Percentiles rank a stretch among this genome's conserved stretches.
These are phyloP conservation scores for Geotria australis DNA, from an alignment of 2,797 vertebrate species.

Conservation along the genomic window DNA sequence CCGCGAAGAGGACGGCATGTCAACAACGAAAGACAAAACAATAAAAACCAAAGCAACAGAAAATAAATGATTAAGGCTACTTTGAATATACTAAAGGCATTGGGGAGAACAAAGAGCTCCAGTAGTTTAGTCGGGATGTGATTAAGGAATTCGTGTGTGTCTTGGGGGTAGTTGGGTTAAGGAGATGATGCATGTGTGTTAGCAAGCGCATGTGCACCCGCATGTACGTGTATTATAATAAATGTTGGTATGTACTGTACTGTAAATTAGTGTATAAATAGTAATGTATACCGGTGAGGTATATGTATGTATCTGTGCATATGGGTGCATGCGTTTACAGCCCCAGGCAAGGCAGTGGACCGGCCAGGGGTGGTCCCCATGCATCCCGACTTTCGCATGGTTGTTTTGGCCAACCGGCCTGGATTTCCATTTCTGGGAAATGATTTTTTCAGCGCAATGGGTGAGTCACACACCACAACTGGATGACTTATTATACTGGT, in stretches of 20 bases:
- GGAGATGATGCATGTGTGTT: neutral
- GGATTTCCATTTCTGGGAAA: conserved; percentile 94
- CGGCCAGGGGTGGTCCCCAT: conserved; percentile 37
- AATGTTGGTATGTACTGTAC: neutral
- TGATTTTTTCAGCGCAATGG: conserved; percentile 80
- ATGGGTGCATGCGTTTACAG: conserved; percentile 10
- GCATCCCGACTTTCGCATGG: conserved; percentile 89
- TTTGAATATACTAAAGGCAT: too few relatives aligned
- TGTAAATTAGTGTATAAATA: too few relatives aligned
- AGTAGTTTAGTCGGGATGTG: too few relatives aligned
- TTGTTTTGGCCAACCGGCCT: conserved; percentile 74
- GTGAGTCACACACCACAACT: conserved; percentile 14
- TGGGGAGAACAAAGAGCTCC: too few relatives aligned
- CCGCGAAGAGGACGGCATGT: too few relatives aligned
- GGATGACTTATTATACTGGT: neutral
- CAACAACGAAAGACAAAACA: too few relatives aligned
- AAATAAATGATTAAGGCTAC: too few relatives aligned
- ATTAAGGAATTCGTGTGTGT: too few relatives aligned
- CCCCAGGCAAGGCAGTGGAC: conserved; percentile 14
- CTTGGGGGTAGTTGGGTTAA: too few relatives aligned
- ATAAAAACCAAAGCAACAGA: too few relatives aligned
- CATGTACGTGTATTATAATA: neutral
- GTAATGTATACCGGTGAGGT: neutral
- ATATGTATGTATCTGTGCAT: too few relatives aligned
- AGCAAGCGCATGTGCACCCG: neutral